Evolutionary conservation across 2,113 vertebrate species (phyloP), one percentile per base, ranked within the genome.

Genomic region (Coturnix japonica): DNA sequence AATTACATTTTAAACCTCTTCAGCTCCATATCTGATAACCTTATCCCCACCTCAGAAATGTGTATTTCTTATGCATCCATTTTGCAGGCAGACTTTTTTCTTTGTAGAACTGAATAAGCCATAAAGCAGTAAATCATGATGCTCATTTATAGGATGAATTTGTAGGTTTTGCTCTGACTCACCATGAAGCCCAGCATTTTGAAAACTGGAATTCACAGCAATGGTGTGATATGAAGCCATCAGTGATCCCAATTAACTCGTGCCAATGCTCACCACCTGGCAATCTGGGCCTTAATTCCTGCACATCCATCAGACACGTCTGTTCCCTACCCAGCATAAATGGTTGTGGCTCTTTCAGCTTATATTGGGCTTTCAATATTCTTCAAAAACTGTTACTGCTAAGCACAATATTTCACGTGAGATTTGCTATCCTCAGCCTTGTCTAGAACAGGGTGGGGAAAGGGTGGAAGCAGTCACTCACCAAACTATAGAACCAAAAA

Each of bases 361-460:
- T 23, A 86, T 10, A 10, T 31, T 31, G 37, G 85, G 33, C 33
- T 80, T 80, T 16, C 41, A 53, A 33, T 76, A 7, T 46, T 91
- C 67, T 66, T 86, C 43, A 88, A 65, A 17, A 59, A 21, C 23
- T 46, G 9, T 37, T 73, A 39, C 7, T 33, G 33, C n/a, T 47
- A 49, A 79, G 44, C 46, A 43, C 30, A 63, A 4, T 31, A 75
- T 70, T 86, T 89, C 46, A 43, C 69, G 59, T 2, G 46, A 85
- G 47, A 93, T 80, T 22, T 79, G 54, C 1, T 43, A 51, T 85
- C 72, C 80, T 35, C 59, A 76, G 37, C 16, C 80, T 86, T 30
- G 22, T 41, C 60, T 57, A 79, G 67, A 89, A 74, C 22, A 85
- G 51, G 75, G 77, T 81, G 75, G 81, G 73, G 78, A 76, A 93